Evolutionary conservation across 1,140 invertebrate species (phyloP), one percentile per base, ranked within the genome.

Genomic region (Choristoneura fumiferana): DNA sequence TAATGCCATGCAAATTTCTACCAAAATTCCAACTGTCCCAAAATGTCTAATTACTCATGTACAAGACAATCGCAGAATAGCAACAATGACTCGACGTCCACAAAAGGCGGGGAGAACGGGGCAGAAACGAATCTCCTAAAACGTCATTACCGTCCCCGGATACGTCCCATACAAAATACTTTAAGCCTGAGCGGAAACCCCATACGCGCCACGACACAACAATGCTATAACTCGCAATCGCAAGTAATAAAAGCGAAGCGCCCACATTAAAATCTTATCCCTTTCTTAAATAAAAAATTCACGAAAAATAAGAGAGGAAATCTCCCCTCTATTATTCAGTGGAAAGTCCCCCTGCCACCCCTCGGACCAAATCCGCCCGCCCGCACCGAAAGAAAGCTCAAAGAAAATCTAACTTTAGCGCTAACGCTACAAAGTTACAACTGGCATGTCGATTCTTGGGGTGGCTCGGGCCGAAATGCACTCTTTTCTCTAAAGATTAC

Each of bases 221-320:
- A 89, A 89, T 89, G 67, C 70, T 73, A 82, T 80, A 82, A 75
- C 71, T 84, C 76, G 76, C 75, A 78, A 84, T 86, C 83, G 70
- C 65, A 39, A 83, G 84, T 86, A 87, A 87, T 87, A 89, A 87
- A 83, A 81, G 76, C 78, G 52, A 76, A 78, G 77, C 79, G 71
- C 73, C 82, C 82, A 87, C 84, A 89, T 89, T 87, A 89, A 89
- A 89, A 89, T 89, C 86, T 87, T 89, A 89, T 89, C 86, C 86
- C 81, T 87, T 87, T 89, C 86, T 89, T 89, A 89, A 89, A 89
- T 89, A 89, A 87, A 87, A 88, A 87, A 89, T 87, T 89, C 86
- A 89, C 84, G 83, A 89, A 89, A 88, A 87, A 86, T 84, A 87
- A 83, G 80, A 84, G 79, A 78, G 80, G 76, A 83, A 84, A 81